These are phyloP conservation scores for Coreoperca whiteheadi DNA, from an alignment of 2,113 vertebrate genomes.

Conservation along the genomic window DNA sequence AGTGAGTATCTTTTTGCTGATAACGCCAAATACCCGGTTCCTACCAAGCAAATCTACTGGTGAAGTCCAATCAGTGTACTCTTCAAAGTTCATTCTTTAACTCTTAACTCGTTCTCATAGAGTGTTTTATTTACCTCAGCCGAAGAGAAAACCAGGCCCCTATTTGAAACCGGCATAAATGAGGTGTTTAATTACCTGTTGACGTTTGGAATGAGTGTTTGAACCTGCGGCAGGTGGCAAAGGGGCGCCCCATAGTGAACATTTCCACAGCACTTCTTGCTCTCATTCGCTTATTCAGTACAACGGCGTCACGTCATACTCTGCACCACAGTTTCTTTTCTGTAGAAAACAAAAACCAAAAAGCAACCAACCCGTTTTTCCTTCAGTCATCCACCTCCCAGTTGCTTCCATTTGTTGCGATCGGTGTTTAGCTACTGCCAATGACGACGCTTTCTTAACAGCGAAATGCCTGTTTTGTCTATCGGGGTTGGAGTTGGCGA, in stretches of 20 bases:
- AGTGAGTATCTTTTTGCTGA: neutral
- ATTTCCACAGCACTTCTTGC: neutral
- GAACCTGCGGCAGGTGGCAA: too few relatives aligned
- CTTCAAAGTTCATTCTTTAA: neutral
- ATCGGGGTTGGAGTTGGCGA: too few relatives aligned
- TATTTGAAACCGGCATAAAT: neutral
- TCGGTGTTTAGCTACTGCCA: neutral
- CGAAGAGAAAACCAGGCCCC: neutral
- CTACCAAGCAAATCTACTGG: neutral
- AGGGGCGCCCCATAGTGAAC: neutral
- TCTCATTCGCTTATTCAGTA: neutral
- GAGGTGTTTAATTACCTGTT: neutral
- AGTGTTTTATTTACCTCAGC: neutral
- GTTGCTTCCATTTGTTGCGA: neutral
- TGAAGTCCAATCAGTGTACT: neutral
- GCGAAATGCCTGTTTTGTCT: too few relatives aligned
- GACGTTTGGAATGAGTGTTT: neutral
- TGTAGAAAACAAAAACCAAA: neutral
- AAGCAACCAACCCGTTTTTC: too few relatives aligned
- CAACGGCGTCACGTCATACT: neutral
- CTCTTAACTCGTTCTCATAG: too few relatives aligned
- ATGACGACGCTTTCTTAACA: neutral
- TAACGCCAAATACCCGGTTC: neutral
- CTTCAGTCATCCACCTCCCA: neutral
- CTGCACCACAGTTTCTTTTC: neutral